Base-by-base conservation (phyloP, 2,797 vertebrate species). In the Lithobates pipiens region DNA sequence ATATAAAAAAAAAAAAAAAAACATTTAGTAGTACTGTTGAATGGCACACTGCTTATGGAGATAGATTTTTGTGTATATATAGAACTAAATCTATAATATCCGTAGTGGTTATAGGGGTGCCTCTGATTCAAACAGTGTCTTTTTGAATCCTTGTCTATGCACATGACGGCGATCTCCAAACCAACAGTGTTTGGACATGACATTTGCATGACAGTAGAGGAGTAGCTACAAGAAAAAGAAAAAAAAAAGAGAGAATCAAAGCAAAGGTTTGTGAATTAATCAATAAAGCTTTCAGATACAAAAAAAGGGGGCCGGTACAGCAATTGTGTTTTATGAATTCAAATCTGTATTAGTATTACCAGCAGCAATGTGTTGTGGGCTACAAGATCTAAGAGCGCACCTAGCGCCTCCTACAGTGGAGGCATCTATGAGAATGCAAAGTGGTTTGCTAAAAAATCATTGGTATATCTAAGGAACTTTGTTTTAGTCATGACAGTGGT, bases 1-100 rank as follows among this genome's bases (percentile, higher is more conserved):
- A 94, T 95, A 70, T 71, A 70, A 57, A 71, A 54, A 54, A 54
- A 77, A 39, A 42, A 71, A 70, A 54, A 54, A 77, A 39, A 65
- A 39, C 76, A 94, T 93, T 92, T 93, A 92, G 93, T 94, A 93
- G 93, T 93, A 90, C 90, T 94, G 92, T 93, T 79, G 91, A 94
- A 92, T 91, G 94, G 92, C 93, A 92, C 93, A 93, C 91, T 89
- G 93, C 93, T 94, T 93, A 92, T 92, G 91, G 90, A 94, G 90
- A 89, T 94, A 94, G 92, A 91, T 88, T 54, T 54, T 93, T 94
- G 93, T 95, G 93, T 89, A 93, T 93, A 93, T 93, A 94, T 94
- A 89, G 71, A 93, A 90, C 90, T 92, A 90, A 92, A 92, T 89
- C 68, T 83, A 91, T 88, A 84, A 88, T 91, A 82, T 90, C 76